These are phyloP conservation scores for Dromius quadrimaculatus DNA, from an alignment of 2,888 invertebrate genomes.

Conservation along the genomic window DNA sequence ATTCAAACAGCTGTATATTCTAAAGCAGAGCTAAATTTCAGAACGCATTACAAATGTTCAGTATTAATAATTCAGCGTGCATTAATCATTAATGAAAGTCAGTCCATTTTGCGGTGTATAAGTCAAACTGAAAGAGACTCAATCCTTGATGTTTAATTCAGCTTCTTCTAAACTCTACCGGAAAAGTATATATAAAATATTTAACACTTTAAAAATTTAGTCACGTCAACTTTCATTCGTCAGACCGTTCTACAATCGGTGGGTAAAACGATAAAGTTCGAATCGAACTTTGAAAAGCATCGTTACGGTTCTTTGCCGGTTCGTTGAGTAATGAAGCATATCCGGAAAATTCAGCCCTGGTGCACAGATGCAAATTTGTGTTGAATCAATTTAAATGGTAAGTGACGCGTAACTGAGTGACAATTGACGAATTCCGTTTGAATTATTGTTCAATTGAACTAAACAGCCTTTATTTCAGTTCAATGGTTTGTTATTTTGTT, in stretches of 20 bases:
- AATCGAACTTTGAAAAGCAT: not conserved
- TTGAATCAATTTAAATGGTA: conserved; percentile 31
- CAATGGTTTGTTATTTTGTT: no score
- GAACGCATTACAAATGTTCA: no score
- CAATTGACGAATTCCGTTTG: not conserved
- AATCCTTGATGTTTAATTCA: conserved; percentile 19
- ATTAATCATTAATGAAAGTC: no score
- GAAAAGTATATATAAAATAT: conserved; percentile 19
- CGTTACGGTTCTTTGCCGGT: conserved; percentile 10
- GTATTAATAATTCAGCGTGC: no score
- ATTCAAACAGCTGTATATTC: no score
- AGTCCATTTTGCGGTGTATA: no score
- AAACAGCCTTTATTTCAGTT: not conserved
- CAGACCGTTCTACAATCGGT: not conserved
- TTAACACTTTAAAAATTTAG: conserved; percentile 11
- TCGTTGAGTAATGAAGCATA: conserved; percentile 16
- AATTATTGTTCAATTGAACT: conserved; percentile 1
- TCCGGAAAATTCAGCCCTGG: conserved; percentile 13
- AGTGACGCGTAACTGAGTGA: conserved; percentile 7
- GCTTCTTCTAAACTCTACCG: not conserved
- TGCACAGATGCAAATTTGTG: conserved; percentile 24
- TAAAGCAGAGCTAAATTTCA: no score
- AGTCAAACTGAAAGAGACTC: no score
- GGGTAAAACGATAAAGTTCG: not conserved
- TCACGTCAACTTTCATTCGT: conserved; percentile 9